phyloP scores from a whole-genome alignment of 1,140 invertebrate species.

The Myzus persicae region DNA sequence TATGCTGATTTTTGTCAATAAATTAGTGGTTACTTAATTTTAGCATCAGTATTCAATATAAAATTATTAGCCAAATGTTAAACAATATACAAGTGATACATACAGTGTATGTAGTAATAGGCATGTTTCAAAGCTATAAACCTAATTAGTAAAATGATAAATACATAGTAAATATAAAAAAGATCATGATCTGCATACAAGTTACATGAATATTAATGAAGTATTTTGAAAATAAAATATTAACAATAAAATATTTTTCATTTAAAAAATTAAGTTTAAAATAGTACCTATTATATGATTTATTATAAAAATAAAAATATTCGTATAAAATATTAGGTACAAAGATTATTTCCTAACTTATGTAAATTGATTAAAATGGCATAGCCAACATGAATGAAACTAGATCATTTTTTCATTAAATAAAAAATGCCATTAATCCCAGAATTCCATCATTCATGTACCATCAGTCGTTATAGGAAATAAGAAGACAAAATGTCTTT shows the following conservation, averaged over 20 bases:
- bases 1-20: conserved; percentile 14
- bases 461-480: neutral
- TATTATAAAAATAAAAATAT: neutral
- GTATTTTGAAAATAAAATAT: conserved; percentile 26
- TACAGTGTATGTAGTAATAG: conserved; percentile 23
- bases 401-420: conserved; percentile 31
- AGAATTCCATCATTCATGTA: neutral
- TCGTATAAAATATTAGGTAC: neutral
- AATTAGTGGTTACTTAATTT: conserved; percentile 55
- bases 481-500: neutral
- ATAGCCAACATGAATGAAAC: conserved; percentile 35
- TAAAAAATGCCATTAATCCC: neutral
- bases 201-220: conserved; percentile 36
- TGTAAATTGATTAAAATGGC: neutral
- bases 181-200: conserved; percentile 40
- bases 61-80: conserved; percentile 54
- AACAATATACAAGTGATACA: conserved; percentile 43
- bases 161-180: conserved; percentile 29
- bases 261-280: neutral
- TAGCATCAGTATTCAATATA: conserved; percentile 46
- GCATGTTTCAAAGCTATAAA: conserved; percentile 37
- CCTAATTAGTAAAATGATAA: conserved; percentile 41
- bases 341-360: neutral
- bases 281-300: conserved; percentile 5
- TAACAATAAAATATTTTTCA: neutral